Base-by-base conservation (phyloP, 2,797 vertebrate genomes). In the Sebastes oblongus region DNA sequence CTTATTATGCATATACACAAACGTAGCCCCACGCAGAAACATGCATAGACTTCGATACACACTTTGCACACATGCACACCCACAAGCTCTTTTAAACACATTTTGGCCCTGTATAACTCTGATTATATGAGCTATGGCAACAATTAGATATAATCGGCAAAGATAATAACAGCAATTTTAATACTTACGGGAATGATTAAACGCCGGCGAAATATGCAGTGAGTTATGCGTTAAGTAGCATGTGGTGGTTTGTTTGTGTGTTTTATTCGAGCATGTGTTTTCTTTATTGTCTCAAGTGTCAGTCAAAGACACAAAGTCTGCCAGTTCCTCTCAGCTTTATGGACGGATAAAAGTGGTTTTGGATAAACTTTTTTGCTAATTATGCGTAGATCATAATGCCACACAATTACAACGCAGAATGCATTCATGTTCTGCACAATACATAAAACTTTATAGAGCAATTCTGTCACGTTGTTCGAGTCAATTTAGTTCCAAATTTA, bases 111-210 rank as follows among this genome's bases (percentile, higher is more conserved):
- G 39, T 72, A 60, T 78, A 84, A 50, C 76, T 83, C 67, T 87
- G 81, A 91, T 91, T 84, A 81, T 74, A 72, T 66, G 77, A 88
- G 82, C 80, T 74, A 87, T 93, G 90, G 91, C 88, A 93, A 91
- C 87, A 85, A 91, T 92, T 92, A 91, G 73, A 78, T 69, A 65
- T 92, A 92, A 92, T 89, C 75, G 86, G 75, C 80, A 90, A 88
- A 85, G 83, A 85, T 90, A 88, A 92, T 90, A 90, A 90, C 85
- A 55, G 83, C 83, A 85, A 85, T 92, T 89, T 81, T 82, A 78
- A 78, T 89, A 78, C 87, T 89, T 85, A 86, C 2, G 66, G 83
- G 86, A 90, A 90, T 84, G 88, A 93, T 91, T 91, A 90, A 92
- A 90, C 52, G 1, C 66, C 13, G 52, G 77, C 32, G 74, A 90